A percentile compares a stretch with the other conserved stretches of the same genome.
phyloP scores from a whole-genome alignment of 1,140 invertebrate species.

The Chelonus insularis region DNA sequence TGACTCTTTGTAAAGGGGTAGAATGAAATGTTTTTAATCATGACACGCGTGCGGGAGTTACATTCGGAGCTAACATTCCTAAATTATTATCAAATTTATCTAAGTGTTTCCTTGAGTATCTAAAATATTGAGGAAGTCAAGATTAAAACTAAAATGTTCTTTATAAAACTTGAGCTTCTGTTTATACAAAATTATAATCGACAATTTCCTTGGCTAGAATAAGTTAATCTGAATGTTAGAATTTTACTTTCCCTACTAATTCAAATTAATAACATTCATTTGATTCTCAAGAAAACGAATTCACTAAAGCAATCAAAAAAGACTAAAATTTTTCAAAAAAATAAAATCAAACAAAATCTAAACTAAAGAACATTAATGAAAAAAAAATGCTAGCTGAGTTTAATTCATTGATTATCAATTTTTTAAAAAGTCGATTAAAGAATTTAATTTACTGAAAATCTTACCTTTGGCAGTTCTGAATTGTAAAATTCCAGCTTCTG shows the following conservation, averaged over 20 bases:
- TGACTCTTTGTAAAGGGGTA: slow-evolving; percentile 37
- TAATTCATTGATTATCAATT: no score
- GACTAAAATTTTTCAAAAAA: no score
- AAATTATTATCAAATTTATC: neutral
- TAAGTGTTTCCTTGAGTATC: slow-evolving; percentile 24
- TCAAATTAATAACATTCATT: no score
- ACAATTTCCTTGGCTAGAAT: no score
- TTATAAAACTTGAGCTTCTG: neutral
- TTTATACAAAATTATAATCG: no score
- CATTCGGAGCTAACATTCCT: slow-evolving; percentile 18
- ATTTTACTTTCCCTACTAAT: no score
- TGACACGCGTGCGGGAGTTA: slow-evolving; percentile 14
- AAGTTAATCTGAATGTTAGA: no score
- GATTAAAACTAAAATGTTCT: neutral
- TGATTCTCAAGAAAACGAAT: no score
- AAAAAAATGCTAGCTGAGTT: neutral
- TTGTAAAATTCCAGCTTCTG: slow-evolving; percentile 71
- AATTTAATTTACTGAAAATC: slow-evolving; percentile 46
- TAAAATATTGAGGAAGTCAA: neutral
- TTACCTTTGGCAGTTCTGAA: slow-evolving; percentile 86
- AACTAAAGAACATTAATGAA: no score
- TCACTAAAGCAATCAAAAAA: no score
- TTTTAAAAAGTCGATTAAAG: neutral
- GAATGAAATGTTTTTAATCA: slow-evolving; percentile 11
- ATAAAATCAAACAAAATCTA: no score